Evolutionary conservation across 2,888 invertebrate genomes (phyloP).

Genomic region (Trachelus troglodyta): DNA sequence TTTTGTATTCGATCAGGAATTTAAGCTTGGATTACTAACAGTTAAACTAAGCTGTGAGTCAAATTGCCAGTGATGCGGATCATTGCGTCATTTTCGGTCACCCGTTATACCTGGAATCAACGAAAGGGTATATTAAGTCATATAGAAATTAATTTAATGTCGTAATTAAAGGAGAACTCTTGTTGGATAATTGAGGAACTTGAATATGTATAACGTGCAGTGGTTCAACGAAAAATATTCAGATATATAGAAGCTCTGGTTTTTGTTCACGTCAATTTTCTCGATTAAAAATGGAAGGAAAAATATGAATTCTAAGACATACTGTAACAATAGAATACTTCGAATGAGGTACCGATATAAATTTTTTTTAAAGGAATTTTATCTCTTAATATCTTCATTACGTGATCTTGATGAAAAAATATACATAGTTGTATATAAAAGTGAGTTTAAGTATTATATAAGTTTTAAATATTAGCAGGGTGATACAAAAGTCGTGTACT

Average conservation of each 20-base stretch:
- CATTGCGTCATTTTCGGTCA: not conserved
- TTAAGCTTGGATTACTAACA: not conserved
- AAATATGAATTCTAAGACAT: not conserved
- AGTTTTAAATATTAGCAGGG: not conserved
- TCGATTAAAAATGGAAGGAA: not conserved
- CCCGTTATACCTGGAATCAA: not conserved
- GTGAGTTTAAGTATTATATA: not conserved
- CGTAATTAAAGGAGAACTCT: not conserved
- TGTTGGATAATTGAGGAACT: not conserved
- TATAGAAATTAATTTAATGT: not conserved
- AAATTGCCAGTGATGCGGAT: not conserved
- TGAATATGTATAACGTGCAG: not conserved
- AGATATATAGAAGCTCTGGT: not conserved
- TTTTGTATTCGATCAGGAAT: not conserved
- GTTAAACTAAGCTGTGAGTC: not conserved
- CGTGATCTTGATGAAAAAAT: too few relatives aligned
- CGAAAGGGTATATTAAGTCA: not conserved
- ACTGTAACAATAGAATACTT: not conserved
- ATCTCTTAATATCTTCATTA: too few relatives aligned
- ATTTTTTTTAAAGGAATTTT: too few relatives aligned
- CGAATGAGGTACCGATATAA: not conserved
- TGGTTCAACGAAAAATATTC: not conserved
- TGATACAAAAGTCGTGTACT: not conserved
- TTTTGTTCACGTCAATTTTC: not conserved
- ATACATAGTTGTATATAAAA: too few relatives aligned